phyloP scores from a whole-genome alignment of 2,888 invertebrate species.

The Lasius platythorax region DNA sequence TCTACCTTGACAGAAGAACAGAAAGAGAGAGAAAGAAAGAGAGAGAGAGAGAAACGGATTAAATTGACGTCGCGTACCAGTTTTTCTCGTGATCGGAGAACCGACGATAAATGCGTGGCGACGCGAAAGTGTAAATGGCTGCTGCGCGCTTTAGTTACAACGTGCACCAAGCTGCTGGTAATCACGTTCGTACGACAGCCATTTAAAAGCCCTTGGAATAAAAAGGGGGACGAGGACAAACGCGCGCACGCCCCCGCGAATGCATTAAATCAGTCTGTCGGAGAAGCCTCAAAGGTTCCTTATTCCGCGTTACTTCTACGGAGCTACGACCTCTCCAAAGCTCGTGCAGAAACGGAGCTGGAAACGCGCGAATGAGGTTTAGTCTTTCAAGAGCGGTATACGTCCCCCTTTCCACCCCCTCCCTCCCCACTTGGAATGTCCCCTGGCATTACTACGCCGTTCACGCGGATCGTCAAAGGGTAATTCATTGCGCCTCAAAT shows the following conservation, averaged over 20 bases:
- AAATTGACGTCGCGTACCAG: slow-evolving; percentile 31
- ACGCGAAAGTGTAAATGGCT: slow-evolving; percentile 52
- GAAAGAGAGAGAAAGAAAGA: slow-evolving; percentile 31
- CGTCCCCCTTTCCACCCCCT: too few relatives aligned
- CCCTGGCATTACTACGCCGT: slow-evolving; percentile 36
- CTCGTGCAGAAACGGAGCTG: slow-evolving; percentile 13
- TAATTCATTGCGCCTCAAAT: slow-evolving; percentile 52
- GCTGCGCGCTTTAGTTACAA: slow-evolving; percentile 38
- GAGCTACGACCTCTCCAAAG: slow-evolving; percentile 19
- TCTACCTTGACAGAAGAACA: slow-evolving; percentile 20
- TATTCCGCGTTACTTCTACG: slow-evolving; percentile 18
- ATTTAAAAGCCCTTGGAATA: slow-evolving; percentile 50
- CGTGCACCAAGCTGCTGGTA: slow-evolving; percentile 40
- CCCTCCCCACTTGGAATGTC: slow-evolving; percentile 36
- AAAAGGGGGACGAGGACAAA: slow-evolving; percentile 37
- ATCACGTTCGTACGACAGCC: slow-evolving; percentile 52
- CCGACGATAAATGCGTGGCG: slow-evolving; percentile 44
- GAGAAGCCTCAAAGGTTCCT: slow-evolving; percentile 51
- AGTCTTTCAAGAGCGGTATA: slow-evolving; percentile 46
- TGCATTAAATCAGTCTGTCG: slow-evolving; percentile 53
- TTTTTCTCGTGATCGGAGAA: slow-evolving; percentile 46
- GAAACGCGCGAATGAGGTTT: slow-evolving; percentile 43
- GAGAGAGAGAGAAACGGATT: slow-evolving; percentile 26
- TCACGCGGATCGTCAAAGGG: slow-evolving; percentile 46
- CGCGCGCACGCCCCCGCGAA: slow-evolving; percentile 26